These are phyloP conservation scores for Neoaliturus tenellus DNA, from an alignment of 2,888 invertebrate genomes.

Conservation along the genomic window DNA sequence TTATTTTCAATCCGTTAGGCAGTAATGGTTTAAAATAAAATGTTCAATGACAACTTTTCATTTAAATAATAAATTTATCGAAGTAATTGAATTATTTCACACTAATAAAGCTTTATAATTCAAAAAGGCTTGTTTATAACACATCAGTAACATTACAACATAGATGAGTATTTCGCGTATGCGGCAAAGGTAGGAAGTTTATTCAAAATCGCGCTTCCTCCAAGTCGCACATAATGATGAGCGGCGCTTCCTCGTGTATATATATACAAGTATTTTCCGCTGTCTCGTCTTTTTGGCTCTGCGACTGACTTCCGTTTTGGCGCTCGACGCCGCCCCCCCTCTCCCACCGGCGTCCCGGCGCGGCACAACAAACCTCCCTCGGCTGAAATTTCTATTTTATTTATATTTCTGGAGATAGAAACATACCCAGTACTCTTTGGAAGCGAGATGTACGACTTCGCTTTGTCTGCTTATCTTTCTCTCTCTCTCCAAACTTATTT, in stretches of 20 bases:
- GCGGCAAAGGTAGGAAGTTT: constrained; percentile 35
- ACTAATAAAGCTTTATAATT: not conserved
- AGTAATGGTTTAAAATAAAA: no score
- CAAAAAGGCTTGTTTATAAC: no score
- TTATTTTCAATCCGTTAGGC: no score
- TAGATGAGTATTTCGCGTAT: not conserved
- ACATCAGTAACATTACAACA: no score
- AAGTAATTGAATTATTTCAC: not conserved
- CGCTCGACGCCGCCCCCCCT: constrained; percentile 25
- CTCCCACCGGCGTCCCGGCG: constrained; percentile 22
- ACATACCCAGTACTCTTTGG: constrained; percentile 57
- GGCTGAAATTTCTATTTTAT: constrained; percentile 60
- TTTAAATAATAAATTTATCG: no score
- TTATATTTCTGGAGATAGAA: constrained; percentile 61
- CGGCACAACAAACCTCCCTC: constrained; percentile 49
- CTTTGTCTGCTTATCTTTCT: constrained; percentile 57
- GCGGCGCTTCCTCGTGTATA: not conserved
- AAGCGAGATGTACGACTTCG: constrained; percentile 55
- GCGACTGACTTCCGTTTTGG: constrained; percentile 50
- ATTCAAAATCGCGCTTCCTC: constrained; percentile 33
- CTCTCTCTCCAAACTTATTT: constrained; percentile 23
- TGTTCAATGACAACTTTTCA: no score
- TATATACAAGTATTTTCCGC: constrained; percentile 55
- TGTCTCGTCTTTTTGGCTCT: constrained; percentile 61
- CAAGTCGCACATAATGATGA: constrained; percentile 17